Evolutionary conservation across 2,888 invertebrate species (phyloP).

Genomic region (Ornithoptera alexandrae): DNA sequence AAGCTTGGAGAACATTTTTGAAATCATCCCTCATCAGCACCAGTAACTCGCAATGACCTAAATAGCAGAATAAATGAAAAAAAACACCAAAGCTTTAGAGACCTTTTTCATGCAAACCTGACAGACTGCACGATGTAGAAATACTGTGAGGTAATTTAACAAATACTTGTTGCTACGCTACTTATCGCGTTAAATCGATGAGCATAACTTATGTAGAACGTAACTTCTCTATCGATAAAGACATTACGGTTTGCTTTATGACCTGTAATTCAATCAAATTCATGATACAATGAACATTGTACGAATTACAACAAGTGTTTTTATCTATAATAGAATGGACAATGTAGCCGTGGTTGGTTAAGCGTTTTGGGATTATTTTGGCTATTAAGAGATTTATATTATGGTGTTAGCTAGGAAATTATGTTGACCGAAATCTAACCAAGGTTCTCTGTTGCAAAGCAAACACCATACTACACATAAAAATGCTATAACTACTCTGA

Average conservation of each 20-base stretch:
- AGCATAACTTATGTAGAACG: neutral
- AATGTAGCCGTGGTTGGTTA: too few relatives aligned
- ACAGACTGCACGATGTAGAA: neutral
- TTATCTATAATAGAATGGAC: too few relatives aligned
- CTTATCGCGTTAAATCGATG: constrained; percentile 41
- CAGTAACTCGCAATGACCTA: constrained; percentile 82
- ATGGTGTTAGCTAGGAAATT: too few relatives aligned
- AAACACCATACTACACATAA: too few relatives aligned
- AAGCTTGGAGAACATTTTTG: constrained; percentile 79
- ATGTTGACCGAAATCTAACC: too few relatives aligned
- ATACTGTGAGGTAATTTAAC: constrained; percentile 3
- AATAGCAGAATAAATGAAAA: constrained; percentile 6
- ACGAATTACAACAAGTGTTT: too few relatives aligned
- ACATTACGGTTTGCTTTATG: neutral
- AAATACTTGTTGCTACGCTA: constrained; percentile 45
- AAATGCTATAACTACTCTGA: too few relatives aligned
- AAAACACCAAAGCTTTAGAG: neutral
- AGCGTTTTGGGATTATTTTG: too few relatives aligned
- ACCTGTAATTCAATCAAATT: neutral
- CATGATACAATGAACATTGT: neutral
- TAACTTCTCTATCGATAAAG: neutral
- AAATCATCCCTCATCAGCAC: constrained; percentile 82
- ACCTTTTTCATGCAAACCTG: constrained; percentile 15
- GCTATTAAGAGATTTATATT: too few relatives aligned
- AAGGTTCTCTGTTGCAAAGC: too few relatives aligned